Evolutionary conservation across 2,113 vertebrate genomes (phyloP), one percentile per base, ranked within the genome.

Genomic region (Suricata suricatta): DNA sequence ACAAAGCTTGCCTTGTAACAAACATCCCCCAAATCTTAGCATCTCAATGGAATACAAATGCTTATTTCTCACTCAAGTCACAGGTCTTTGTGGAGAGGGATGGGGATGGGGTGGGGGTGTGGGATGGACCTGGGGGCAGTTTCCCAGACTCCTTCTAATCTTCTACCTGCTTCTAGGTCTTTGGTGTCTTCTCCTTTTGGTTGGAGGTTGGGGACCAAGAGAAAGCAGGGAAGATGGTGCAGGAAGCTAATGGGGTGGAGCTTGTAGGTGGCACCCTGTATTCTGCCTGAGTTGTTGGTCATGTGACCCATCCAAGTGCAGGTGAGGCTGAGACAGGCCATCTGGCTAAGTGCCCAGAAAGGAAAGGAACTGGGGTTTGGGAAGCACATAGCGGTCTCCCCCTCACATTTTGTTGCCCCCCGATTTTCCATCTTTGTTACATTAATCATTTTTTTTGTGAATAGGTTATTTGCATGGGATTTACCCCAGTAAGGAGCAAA

Each of bases 61-160:
- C 27, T 69, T n/a, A 50, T 29, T 93, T 81, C 16, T 25, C 27
- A 23, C 54, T 80, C 71, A 68, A 88, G 31, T 68, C 6, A 7
- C 31, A 68, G 31, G 25, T 90, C 63, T 63, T 2, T 12, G 33
- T 63, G 68, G 27, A 4, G 29, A n/a, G 25, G 31, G 9, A 3
- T n/a, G 8, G 23, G 71, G 38, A 25, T 15, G 23, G 57, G 25
- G 38, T 7, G 12, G 57, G 3, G 0, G 5, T 0, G 10, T 38
- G 13, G 13, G 21, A 7, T 23, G 8, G 5, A 11, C 19, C 14
- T 33, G 2, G 9, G 38, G 31, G 19, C 44, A 4, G 9, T 3
- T 54, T 85, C 47, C 35, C 17, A 27, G 17, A 63, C 41, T 35
- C 64, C 31, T 84, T 64, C 11, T 0, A 17, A 3, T 84, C 85